These are phyloP conservation scores for Brachionus plicatilis DNA, from an alignment of 1,140 invertebrate species.

Conservation along the genomic window DNA sequence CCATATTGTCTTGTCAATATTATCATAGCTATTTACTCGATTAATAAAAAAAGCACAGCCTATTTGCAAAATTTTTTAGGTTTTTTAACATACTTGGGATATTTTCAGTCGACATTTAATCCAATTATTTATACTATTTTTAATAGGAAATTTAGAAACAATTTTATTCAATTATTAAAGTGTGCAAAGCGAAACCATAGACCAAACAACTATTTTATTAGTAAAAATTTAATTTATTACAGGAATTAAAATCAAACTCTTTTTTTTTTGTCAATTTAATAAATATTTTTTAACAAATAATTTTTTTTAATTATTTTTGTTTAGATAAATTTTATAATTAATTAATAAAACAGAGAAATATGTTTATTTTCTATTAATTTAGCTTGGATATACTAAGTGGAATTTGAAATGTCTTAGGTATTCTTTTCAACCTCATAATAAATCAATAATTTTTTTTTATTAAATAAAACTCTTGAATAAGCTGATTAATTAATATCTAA, in stretches of 20 bases:
- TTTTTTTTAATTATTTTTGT: too few relatives aligned
- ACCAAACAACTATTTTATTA: background rate
- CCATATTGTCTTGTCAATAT: constrained; percentile 36
- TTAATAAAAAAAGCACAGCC: background rate
- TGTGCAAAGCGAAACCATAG: background rate
- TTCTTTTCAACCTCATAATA: too few relatives aligned
- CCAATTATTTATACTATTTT: constrained; percentile 37
- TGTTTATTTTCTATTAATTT: too few relatives aligned
- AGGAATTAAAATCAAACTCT: background rate
- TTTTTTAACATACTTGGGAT: constrained; percentile 31
- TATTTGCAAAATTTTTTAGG: background rate
- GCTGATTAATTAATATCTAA: too few relatives aligned
- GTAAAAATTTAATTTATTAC: background rate
- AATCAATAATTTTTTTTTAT: too few relatives aligned
- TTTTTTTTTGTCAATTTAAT: background rate
- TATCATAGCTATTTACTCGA: constrained; percentile 2
- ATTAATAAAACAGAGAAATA: too few relatives aligned
- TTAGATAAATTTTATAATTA: too few relatives aligned
- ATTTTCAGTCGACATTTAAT: constrained; percentile 38
- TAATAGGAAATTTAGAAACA: constrained; percentile 33
- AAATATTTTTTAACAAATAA: background rate
- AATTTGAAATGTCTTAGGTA: too few relatives aligned
- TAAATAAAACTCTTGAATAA: too few relatives aligned
- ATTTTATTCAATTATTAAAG: constrained; percentile 26
- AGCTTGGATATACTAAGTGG: too few relatives aligned